Evolutionary conservation across 2,797 vertebrate species (phyloP), one percentile per base, ranked within the genome.

Genomic region (Onychomys arenicola): DNA sequence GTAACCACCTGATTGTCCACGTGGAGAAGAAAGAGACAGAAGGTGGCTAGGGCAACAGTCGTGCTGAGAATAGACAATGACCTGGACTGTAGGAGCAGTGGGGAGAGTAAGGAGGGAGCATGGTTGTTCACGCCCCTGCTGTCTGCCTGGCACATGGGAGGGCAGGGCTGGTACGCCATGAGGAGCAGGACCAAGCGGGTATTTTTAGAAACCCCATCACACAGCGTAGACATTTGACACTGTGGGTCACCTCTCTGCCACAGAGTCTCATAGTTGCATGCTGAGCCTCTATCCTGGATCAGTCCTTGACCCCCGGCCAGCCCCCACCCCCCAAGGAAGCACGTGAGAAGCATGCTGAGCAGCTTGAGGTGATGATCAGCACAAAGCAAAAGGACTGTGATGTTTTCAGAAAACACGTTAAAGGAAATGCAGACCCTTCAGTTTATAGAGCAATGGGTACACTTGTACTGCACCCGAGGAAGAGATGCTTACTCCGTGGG

Each of bases 161-260:
- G 81, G 80, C 14, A 93, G 95, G 65, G 32, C 37, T 55, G 92
- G 59, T 85, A 87, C 90, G 85, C 65, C 17, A 2, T 7, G 65
- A 91, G 83, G 55, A 89, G 65, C 71, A 94, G 83, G 69, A 52
- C 63, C 82, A 0, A 0, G 3, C 65, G 37, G 13, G 8, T 97
- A 96, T 96, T 97, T 98, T 97, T 97, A 97, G 97, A 95, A 96
- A 95, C 29, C 21, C 29, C 89, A 91, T 96, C 93, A 91, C 19
- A 37, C 81, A 93, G 82, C 90, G 86, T 76, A 85, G 76, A 94
- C 92, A 82, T 93, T 97, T 94, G 93, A 96, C 94, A 82, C 59
- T 10, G 82, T 67, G 89, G 78, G 75, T 91, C 84, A 82, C 27
- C 88, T 95, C 82, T 40, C 27, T 69, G 92, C 93, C 86, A 21